Conservation (phyloP, 1,140 invertebrate genomes). For the Zophobas morio region DNA sequence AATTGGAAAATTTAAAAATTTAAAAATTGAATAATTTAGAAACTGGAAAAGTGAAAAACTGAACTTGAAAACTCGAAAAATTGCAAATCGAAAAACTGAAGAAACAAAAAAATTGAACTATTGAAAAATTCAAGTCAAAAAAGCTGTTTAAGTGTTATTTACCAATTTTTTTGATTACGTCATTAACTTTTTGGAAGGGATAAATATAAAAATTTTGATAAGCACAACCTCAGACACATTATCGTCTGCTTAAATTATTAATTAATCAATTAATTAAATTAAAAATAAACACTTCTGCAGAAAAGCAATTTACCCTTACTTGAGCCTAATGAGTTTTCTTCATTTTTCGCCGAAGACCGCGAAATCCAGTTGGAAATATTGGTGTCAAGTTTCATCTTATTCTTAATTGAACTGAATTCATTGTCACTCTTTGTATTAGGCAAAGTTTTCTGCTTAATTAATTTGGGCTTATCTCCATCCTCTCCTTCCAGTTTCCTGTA, state of each 20-base stretch:
- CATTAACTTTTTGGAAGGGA: too few relatives aligned
- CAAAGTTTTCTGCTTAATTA: constrained; percentile 61
- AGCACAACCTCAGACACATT: too few relatives aligned
- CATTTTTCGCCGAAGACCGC: constrained; percentile 70
- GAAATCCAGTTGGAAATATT: constrained; percentile 71
- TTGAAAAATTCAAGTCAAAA: too few relatives aligned
- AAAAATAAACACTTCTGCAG: not conserved
- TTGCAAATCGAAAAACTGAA: too few relatives aligned
- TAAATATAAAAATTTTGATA: too few relatives aligned
- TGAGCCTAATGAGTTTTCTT: constrained; percentile 58
- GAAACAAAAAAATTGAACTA: too few relatives aligned
- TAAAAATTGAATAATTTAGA: too few relatives aligned
- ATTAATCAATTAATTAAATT: not conserved
- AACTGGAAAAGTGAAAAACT: too few relatives aligned
- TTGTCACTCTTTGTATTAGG: constrained; percentile 58
- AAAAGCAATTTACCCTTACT: constrained; percentile 45
- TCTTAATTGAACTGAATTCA: constrained; percentile 58
- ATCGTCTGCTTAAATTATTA: not conserved
- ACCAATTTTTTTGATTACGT: too few relatives aligned
- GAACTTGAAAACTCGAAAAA: too few relatives aligned
- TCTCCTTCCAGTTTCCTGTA: constrained; percentile 52
- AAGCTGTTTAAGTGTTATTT: too few relatives aligned
- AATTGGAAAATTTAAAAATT: too few relatives aligned
- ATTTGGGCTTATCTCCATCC: constrained; percentile 55
- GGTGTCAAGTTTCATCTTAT: constrained; percentile 61